Evolutionary conservation across 2,113 vertebrate species (phyloP).

Genomic region (Heptranchias perlo): DNA sequence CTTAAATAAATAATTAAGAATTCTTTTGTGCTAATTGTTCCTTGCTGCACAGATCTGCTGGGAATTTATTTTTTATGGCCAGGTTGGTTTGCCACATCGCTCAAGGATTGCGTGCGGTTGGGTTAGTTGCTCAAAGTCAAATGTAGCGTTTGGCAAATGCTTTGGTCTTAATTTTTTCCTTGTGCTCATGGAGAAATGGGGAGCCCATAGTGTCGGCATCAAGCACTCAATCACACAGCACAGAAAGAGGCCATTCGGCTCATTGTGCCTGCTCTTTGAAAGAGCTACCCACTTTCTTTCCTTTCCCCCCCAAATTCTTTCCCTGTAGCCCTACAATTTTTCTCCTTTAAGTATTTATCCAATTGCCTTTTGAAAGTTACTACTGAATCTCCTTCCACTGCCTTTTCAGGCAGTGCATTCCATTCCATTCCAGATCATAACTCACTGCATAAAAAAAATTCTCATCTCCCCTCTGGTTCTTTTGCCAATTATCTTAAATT

Average conservation of each 20-base stretch:
- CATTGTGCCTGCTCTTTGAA: too few relatives aligned
- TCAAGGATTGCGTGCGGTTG: background rate
- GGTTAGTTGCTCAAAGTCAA: background rate
- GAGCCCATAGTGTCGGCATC: background rate
- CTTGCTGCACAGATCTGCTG: background rate
- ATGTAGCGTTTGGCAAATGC: background rate
- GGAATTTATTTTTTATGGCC: background rate
- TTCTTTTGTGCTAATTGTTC: background rate
- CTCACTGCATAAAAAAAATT: background rate
- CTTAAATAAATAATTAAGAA: background rate
- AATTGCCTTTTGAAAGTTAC: background rate
- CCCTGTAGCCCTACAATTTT: background rate
- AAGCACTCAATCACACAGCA: background rate
- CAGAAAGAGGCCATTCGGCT: background rate
- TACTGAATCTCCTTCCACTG: background rate
- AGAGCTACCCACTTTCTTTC: too few relatives aligned
- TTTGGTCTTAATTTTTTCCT: background rate
- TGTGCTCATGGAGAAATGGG: background rate
- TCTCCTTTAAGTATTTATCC: background rate
- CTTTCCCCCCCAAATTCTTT: background rate
- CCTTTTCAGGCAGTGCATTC: background rate
- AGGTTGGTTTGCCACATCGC: background rate
- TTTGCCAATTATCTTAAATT: background rate
- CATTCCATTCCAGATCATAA: background rate
- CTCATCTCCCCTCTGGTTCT: background rate